These are phyloP conservation scores for Atrichornis clamosus DNA, from an alignment of 2,113 vertebrate species.

Conservation along the genomic window DNA sequence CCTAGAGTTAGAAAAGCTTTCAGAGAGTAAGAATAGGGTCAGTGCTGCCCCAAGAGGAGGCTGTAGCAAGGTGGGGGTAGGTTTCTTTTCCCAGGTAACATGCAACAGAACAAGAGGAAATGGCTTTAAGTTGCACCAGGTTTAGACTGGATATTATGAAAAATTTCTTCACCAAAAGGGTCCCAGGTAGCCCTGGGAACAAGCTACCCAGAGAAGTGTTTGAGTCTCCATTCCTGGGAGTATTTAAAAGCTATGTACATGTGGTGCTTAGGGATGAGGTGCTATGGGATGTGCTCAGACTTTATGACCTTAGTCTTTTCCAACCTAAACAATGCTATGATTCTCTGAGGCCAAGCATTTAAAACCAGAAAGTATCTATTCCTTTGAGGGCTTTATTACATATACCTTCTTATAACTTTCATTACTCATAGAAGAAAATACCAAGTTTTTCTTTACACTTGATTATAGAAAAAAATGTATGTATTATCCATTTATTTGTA, in stretches of 20 bases:
- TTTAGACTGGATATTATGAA: not conserved
- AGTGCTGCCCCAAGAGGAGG: not conserved
- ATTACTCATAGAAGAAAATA: not conserved
- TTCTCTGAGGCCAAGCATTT: not conserved
- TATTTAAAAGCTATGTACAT: not conserved
- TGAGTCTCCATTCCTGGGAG: not conserved
- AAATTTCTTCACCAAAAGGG: not conserved
- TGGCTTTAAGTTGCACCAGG: not conserved
- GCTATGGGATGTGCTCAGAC: not conserved
- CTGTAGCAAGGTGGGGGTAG: rapidly evolving
- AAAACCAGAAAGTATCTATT: not conserved
- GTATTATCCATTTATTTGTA: not conserved
- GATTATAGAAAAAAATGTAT: not conserved
- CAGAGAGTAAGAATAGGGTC: not conserved
- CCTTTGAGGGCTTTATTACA: not conserved
- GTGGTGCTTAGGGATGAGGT: not conserved
- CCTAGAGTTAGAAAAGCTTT: not conserved
- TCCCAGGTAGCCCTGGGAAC: not conserved
- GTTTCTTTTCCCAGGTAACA: not conserved
- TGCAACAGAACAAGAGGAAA: not conserved
- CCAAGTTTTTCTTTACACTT: not conserved
- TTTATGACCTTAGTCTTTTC: not conserved
- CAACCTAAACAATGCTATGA: not conserved
- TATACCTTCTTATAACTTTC: not conserved
- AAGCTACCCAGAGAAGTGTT: not conserved